Percentiles rank a stretch among this genome's conserved stretches.
Conservation (phyloP, 2,797 vertebrate genomes). For the Poeciliopsis paucimaculata region DNA sequence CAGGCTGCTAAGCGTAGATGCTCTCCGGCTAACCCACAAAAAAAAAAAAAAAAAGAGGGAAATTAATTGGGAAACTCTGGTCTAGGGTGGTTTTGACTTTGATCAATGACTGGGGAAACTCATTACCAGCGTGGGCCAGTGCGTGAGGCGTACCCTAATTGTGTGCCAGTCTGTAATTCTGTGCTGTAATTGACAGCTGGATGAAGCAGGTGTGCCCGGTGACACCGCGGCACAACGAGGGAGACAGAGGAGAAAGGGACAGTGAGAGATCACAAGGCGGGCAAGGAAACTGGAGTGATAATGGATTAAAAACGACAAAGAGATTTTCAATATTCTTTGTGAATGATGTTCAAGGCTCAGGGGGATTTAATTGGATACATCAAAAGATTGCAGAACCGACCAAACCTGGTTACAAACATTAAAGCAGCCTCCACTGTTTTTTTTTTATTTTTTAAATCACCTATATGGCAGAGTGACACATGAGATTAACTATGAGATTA, state of each 20-base stretch:
- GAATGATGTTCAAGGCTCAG: conserved; percentile 3
- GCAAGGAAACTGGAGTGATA: conserved; percentile 22
- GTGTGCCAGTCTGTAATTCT: conserved; percentile 77
- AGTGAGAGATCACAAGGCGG: conserved; percentile 48
- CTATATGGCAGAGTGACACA: neutral
- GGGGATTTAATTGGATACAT: neutral
- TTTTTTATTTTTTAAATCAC: neutral
- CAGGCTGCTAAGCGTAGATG: conserved; percentile 46
- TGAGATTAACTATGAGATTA: neutral
- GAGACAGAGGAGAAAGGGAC: conserved; percentile 61
- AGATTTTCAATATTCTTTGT: conserved; percentile 12
- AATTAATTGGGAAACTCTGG: conserved; percentile 79
- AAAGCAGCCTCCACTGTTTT: neutral
- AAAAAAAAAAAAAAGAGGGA: conserved; percentile 25
- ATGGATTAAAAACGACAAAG: conserved; percentile 18
- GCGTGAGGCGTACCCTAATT: conserved; percentile 75
- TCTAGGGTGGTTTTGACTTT: conserved; percentile 79
- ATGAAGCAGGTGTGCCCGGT: conserved; percentile 80
- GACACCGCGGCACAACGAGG: conserved; percentile 54
- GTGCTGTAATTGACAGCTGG: conserved; percentile 81
- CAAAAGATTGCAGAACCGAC: neutral
- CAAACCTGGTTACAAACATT: neutral
- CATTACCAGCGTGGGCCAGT: conserved; percentile 77
- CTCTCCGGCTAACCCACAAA: conserved; percentile 40
- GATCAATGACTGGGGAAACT: conserved; percentile 84